phyloP scores from a whole-genome alignment of 2,888 invertebrate genomes.

The Diogma glabrata region DNA sequence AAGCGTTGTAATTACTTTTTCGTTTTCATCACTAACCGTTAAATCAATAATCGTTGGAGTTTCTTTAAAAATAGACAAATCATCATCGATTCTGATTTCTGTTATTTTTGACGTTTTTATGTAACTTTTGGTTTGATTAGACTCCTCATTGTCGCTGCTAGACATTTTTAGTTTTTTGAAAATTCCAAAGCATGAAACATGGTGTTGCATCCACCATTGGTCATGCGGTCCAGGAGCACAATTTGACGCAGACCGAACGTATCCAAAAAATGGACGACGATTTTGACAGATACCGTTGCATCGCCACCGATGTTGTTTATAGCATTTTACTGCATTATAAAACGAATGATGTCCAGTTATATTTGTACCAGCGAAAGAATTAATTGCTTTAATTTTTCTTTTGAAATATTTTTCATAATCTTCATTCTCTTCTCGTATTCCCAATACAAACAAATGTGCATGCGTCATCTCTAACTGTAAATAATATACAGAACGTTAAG shows the following conservation, averaged over 20 bases:
- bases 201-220: constrained; percentile 78
- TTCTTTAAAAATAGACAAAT: too few species aligned
- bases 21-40: too few species aligned
- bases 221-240: constrained; percentile 77
- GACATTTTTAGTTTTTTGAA: too few species aligned
- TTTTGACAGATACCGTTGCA: constrained; percentile 81
- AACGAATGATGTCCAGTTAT: constrained; percentile 92
- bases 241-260: constrained; percentile 76
- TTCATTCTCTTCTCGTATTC: constrained; percentile 73
- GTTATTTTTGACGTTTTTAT: too few species aligned
- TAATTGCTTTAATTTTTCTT: constrained; percentile 87
- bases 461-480: constrained; percentile 98
- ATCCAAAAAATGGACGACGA: constrained; percentile 74
- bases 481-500: background rate
- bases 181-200: constrained; percentile 67
- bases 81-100: too few species aligned
- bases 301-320: constrained; percentile 90
- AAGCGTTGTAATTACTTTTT: too few species aligned
- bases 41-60: too few species aligned
- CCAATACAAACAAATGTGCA: constrained; percentile 84
- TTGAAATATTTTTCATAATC: constrained; percentile 93
- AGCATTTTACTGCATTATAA: constrained; percentile 82
- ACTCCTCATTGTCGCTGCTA: too few species aligned
- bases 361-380: constrained; percentile 70
- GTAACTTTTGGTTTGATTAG: too few species aligned